Conservation (phyloP, 2,797 vertebrate species). For the Cirrhinus mrigala region DNA sequence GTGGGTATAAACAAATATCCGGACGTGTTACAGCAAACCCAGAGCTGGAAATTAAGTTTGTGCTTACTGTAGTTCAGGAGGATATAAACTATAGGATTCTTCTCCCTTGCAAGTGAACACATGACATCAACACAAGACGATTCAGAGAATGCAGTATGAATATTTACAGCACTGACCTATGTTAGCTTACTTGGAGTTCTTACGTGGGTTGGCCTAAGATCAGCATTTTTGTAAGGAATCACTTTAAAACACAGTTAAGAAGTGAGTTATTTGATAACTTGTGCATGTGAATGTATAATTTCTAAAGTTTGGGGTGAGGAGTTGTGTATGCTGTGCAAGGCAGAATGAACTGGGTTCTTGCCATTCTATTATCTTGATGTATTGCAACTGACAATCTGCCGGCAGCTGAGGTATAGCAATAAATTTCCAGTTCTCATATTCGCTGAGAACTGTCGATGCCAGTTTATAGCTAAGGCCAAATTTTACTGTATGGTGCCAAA, state of each 20-base stretch:
- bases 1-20: neutral
- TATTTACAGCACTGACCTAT: neutral
- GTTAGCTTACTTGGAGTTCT: neutral
- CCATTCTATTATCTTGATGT: conserved; percentile 50
- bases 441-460: conserved; percentile 6
- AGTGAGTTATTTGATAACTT: neutral
- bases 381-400: conserved; percentile 48
- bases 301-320: conserved; percentile 6
- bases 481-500: neutral
- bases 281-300: neutral
- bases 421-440: conserved; percentile 34
- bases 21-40: neutral
- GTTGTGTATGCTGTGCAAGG: neutral
- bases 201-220: neutral
- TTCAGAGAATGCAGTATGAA: neutral
- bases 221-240: neutral
- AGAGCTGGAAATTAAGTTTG: conserved; percentile 8
- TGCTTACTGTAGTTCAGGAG: neutral
- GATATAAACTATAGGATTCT: neutral
- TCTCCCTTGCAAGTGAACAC: neutral
- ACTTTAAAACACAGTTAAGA: neutral
- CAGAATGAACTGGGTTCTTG: conserved; percentile 28
- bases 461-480: conserved; percentile 21
- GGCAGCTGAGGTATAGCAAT: conserved; percentile 23
- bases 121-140: neutral